Conservation (phyloP, 2,113 vertebrate species). For the Centropristis striata region DNA sequence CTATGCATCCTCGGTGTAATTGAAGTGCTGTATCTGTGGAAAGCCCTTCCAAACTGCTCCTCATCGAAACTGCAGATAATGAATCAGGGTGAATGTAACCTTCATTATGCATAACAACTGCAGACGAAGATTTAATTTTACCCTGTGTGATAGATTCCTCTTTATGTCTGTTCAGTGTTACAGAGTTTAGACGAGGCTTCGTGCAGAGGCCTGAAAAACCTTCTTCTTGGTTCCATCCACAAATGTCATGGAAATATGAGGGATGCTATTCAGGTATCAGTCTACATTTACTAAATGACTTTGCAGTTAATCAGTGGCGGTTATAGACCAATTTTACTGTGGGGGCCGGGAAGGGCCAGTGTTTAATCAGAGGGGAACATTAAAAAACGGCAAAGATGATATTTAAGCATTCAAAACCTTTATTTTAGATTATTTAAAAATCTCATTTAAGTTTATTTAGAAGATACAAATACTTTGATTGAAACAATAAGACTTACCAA, state of each 20-base stretch:
- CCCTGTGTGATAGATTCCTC: conserved; percentile 4
- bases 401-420: too few relatives aligned
- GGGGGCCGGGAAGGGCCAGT: too few relatives aligned
- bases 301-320: background rate
- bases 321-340: too few relatives aligned
- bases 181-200: conserved; percentile 92
- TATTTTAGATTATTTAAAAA: too few relatives aligned
- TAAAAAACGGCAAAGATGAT: too few relatives aligned
- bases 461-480: too few relatives aligned
- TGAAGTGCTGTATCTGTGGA: conserved; percentile 98
- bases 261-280: conserved; percentile 92
- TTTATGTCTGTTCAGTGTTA: conserved; percentile 86
- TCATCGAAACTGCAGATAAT: conserved; percentile 95
- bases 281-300: background rate
- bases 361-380: too few relatives aligned
- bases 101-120: background rate
- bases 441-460: too few relatives aligned
- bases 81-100: conserved; percentile 91
- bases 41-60: conserved; percentile 96
- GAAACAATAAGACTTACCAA: too few relatives aligned
- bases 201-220: conserved; percentile 91
- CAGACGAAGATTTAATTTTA: background rate
- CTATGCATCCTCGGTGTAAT: conserved; percentile 95
- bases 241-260: conserved; percentile 97
- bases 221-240: conserved; percentile 97